Percentiles rank a stretch among this genome's conserved stretches.
These are phyloP conservation scores for Lithobius niger DNA, from an alignment of 1,140 invertebrate species.

Conservation along the genomic window DNA sequence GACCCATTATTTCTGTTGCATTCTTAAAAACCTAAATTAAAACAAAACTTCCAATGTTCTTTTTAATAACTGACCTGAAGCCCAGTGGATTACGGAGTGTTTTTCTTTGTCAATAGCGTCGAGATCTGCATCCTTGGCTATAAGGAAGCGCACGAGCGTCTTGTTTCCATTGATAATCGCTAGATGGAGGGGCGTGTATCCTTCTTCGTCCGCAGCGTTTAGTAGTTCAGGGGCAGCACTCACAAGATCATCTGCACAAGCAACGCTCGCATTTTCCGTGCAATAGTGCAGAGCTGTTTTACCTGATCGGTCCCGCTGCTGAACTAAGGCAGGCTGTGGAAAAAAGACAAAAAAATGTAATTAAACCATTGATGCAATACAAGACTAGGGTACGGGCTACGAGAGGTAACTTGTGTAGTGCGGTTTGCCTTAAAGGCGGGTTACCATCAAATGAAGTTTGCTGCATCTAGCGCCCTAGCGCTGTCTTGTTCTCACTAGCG, in stretches of 20 bases:
- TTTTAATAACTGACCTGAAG: constrained; percentile 73
- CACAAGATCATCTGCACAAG: constrained; percentile 37
- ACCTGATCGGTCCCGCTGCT: constrained; percentile 59
- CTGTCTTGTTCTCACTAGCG: too few relatives aligned
- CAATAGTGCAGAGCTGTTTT: constrained; percentile 88
- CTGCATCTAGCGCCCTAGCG: too few relatives aligned
- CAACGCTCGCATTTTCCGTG: constrained; percentile 45
- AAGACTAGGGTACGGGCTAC: too few relatives aligned
- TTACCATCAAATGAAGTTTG: too few relatives aligned
- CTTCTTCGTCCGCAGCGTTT: constrained; percentile 73
- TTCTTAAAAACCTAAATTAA: too few relatives aligned
- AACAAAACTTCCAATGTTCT: too few relatives aligned
- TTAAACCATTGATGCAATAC: too few relatives aligned
- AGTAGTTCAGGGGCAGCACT: constrained; percentile 58
- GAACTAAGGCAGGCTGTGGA: constrained; percentile 38
- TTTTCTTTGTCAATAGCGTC: constrained; percentile 80
- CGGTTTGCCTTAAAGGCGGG: too few relatives aligned
- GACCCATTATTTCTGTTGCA: too few relatives aligned
- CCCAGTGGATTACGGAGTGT: constrained; percentile 96
- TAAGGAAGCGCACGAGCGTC: constrained; percentile 59
- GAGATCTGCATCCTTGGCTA: constrained; percentile 71
- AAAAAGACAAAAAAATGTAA: too few relatives aligned
- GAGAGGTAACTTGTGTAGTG: too few relatives aligned
- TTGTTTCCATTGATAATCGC: constrained; percentile 75
- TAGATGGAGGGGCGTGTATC: constrained; percentile 82